These are phyloP conservation scores for Girardinus metallicus DNA, from an alignment of 2,797 vertebrate species.

Conservation along the genomic window DNA sequence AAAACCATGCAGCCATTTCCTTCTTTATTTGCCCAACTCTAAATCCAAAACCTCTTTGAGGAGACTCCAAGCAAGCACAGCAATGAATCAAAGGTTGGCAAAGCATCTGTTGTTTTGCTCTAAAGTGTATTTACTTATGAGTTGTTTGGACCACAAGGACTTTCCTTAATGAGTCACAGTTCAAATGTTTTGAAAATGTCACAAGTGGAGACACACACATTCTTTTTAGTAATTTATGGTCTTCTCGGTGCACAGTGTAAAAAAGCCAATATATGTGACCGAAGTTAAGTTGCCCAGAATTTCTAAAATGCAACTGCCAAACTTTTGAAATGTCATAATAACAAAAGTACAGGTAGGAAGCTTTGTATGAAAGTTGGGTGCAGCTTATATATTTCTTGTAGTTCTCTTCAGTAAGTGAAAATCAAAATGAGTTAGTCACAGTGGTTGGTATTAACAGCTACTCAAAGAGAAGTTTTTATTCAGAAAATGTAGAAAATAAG, in stretches of 20 bases:
- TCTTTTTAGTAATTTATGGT: not conserved
- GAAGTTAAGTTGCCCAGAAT: not conserved
- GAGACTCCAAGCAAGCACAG: slow-evolving; percentile 4
- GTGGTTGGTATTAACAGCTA: not conserved
- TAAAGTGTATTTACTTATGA: slow-evolving; percentile 23
- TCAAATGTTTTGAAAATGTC: slow-evolving; percentile 3
- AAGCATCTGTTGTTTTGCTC: slow-evolving; percentile 33
- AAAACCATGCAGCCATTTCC: slow-evolving; percentile 8
- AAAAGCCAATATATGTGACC: not conserved
- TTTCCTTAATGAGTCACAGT: slow-evolving; percentile 24
- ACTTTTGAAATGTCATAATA: not conserved
- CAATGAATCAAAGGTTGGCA: slow-evolving; percentile 5
- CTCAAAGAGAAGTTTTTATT: not conserved
- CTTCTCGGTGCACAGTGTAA: not conserved
- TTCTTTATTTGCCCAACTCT: slow-evolving; percentile 1
- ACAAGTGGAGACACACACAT: slow-evolving; percentile 12
- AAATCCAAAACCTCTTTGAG: slow-evolving; percentile 19
- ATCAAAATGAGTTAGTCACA: not conserved
- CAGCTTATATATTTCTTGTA: not conserved
- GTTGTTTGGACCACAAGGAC: not conserved
- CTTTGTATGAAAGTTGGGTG: not conserved
- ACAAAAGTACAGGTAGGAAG: not conserved
- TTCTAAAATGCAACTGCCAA: not conserved
- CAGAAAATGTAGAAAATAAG: not conserved
- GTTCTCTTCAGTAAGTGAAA: not conserved